Base-by-base conservation (phyloP, 2,888 invertebrate genomes). In the Chalcosyrphus nemorum region DNA sequence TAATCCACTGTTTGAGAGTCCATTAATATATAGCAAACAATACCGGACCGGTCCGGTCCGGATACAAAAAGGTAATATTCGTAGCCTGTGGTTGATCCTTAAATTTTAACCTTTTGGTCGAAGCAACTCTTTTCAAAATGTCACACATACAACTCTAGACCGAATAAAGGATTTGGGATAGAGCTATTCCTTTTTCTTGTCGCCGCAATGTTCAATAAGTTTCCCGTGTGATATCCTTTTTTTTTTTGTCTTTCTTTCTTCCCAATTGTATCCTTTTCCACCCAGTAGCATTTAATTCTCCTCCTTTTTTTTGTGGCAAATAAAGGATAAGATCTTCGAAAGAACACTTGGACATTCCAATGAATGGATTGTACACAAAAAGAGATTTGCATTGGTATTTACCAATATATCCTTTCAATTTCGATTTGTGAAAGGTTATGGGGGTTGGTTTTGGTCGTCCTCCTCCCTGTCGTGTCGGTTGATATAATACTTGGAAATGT, bases 161-260 rank as follows among this genome's bases (percentile, higher is more conserved):
- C 29, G 41, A 47, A 71, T 68, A 81, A 81, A 77, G 81, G 77
- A 81, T 75, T 81, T 35, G 50, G 65, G 29, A 61, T 52, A 71
- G 54, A 24, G n/a, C n/a, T 54, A 59, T 29, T 21, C 38, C 24
- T 35, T 71, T 35, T 66, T 38, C 41, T 50, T 27, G 56, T 61
- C 61, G 72, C 61, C 68, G 66, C 78, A 82, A 82, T 72, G 59
- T 82, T 77, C 81, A 82, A 82, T 82, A 82, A 82, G 82, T 78
- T 78, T 78, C 59, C 71, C 72, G 56, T 78, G 82, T 82, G 78
- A 78, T 82, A 82, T 74, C 72, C 78, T 74, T 78, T 74, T 68
- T 32, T 82, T 68, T 9, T 57, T 74, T 68, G 41, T 82, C 72
- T 9, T 57, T 54, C 50, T 11, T 38, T 54, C n/a, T n/a, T n/a